These are phyloP conservation scores for Anoplophora glabripennis DNA, from an alignment of 1,140 invertebrate genomes.

Conservation along the genomic window DNA sequence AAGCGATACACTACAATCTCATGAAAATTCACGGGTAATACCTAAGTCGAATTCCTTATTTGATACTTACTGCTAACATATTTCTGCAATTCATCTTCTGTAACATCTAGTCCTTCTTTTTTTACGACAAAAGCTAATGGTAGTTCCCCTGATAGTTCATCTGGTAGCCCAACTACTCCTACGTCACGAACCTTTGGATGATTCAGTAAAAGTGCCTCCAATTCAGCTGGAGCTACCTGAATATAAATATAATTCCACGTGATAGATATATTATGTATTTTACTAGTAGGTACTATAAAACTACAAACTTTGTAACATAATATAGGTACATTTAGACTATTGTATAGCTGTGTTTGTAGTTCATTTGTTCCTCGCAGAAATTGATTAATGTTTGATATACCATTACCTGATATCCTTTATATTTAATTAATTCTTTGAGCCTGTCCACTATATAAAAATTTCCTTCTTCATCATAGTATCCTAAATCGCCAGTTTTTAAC, in stretches of 20 bases:
- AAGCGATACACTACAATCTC: too few species aligned
- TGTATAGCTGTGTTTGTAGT: too few species aligned
- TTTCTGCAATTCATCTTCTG: constrained; percentile 51
- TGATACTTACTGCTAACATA: constrained; percentile 51
- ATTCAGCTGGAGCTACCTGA: constrained; percentile 72
- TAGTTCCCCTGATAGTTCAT: constrained; percentile 64
- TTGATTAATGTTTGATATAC: neutral
- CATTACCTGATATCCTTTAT: constrained; percentile 72
- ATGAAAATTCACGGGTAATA: too few species aligned
- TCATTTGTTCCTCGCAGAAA: too few species aligned
- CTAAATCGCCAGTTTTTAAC: constrained; percentile 82
- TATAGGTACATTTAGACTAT: too few species aligned
- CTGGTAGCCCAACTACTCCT: constrained; percentile 69
- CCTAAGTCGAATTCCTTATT: neutral
- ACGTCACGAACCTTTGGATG: constrained; percentile 66
- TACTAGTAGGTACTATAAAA: too few species aligned
- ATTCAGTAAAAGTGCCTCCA: constrained; percentile 67
- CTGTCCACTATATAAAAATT: constrained; percentile 79
- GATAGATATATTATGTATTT: too few species aligned
- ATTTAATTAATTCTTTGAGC: constrained; percentile 81
- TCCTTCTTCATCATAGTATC: constrained; percentile 69
- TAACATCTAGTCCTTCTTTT: constrained; percentile 47
- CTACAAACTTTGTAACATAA: too few species aligned
- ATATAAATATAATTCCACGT: constrained; percentile 35
- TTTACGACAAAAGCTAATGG: constrained; percentile 68